A percentile compares a stretch with the other conserved stretches of the same genome.
Evolutionary conservation across 2,113 vertebrate species (phyloP).

Genomic region (Caretta caretta): DNA sequence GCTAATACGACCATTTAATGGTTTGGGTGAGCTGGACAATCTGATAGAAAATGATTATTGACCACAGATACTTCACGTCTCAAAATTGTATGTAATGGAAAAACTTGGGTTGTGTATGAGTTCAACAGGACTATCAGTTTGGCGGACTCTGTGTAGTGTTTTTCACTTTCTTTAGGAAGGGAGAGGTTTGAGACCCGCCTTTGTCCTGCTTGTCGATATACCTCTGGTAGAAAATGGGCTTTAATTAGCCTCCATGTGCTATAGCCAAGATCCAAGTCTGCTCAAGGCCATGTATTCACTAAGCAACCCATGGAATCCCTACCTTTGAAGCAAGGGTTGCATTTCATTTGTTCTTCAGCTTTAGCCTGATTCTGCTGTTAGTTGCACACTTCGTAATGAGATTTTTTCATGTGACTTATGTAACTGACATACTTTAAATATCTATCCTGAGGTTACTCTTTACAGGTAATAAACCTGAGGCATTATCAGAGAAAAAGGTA

Average conservation of each 20-base stretch:
- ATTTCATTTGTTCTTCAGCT: not conserved
- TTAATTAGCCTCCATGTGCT: not conserved
- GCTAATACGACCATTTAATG: not conserved
- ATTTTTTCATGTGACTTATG: not conserved
- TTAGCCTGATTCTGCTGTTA: not conserved
- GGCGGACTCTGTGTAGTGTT: not conserved
- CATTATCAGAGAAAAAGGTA: not conserved
- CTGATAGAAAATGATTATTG: not conserved
- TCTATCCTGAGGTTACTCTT: not conserved
- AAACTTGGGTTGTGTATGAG: not conserved
- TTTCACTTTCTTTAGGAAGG: not conserved
- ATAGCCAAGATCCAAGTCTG: not conserved
- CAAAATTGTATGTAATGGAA: not conserved
- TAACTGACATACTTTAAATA: not conserved
- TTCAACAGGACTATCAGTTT: slow-evolving; percentile 2
- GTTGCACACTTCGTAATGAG: not conserved
- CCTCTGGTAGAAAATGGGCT: not conserved
- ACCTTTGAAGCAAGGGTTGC: not conserved
- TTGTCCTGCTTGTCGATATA: not conserved
- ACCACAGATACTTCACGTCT: not conserved
- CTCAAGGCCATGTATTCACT: not conserved
- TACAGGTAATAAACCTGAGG: not conserved
- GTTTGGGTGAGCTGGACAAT: not conserved
- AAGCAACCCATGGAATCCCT: not conserved
- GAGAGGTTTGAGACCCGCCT: not conserved